Percentiles rank a stretch among this genome's conserved stretches.
Evolutionary conservation across 2,797 vertebrate species (phyloP).

Genomic region (Poecilia velifera): DNA sequence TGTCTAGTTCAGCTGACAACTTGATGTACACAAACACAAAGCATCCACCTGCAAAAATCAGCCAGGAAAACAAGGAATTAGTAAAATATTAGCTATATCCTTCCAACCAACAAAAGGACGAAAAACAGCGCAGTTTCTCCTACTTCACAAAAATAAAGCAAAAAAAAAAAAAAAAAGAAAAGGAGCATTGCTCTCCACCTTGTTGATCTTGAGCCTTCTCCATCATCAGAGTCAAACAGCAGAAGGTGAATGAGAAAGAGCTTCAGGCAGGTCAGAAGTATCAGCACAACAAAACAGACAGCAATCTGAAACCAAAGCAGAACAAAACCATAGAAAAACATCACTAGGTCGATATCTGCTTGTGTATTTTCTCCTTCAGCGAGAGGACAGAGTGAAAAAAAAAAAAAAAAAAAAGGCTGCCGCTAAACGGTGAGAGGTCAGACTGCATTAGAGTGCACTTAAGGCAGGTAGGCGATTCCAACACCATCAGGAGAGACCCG

Average conservation of each 20-base stretch:
- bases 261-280: conserved; percentile 69
- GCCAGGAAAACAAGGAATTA: conserved; percentile 67
- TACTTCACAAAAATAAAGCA: conserved; percentile 40
- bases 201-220: conserved; percentile 35
- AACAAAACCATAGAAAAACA: conserved; percentile 74
- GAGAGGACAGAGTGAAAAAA: conserved; percentile 52
- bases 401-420: conserved; percentile 38
- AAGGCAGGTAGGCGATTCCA: conserved; percentile 77
- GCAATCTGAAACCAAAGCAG: conserved; percentile 73
- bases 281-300: conserved; percentile 69
- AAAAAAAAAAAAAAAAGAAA: background rate
- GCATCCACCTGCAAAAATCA: conserved; percentile 76
- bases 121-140: conserved; percentile 48
- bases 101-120: conserved; percentile 47
- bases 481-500: conserved; percentile 52
- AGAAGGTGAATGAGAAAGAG: conserved; percentile 67
- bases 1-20: conserved; percentile 81
- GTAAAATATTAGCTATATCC: conserved; percentile 77
- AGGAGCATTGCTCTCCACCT: conserved; percentile 30
- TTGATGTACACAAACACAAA: conserved; percentile 81
- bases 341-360: conserved; percentile 68
- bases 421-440: conserved; percentile 68
- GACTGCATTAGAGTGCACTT: conserved; percentile 81
- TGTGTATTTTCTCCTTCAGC: conserved; percentile 30
- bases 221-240: conserved; percentile 57